Conservation (phyloP, 2,888 invertebrate genomes). For the Mimumesa dahlbomi region DNA sequence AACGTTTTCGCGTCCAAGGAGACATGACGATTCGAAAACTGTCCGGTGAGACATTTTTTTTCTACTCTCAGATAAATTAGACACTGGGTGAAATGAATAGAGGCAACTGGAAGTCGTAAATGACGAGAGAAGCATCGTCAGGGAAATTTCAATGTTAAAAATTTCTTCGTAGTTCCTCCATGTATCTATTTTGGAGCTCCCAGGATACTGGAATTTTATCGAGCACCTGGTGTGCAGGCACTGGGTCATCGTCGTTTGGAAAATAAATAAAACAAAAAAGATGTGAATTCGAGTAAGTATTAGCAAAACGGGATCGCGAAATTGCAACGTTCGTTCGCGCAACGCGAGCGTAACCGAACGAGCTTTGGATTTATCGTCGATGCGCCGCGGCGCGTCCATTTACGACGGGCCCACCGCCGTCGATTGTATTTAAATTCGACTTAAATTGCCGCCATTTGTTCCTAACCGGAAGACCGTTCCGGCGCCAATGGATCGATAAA, state of each 20-base stretch:
- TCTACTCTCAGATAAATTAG: too few species aligned
- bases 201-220: slow-evolving; percentile 31
- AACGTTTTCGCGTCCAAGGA: too few species aligned
- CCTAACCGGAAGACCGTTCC: slow-evolving; percentile 31
- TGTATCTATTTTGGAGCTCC: slow-evolving; percentile 15
- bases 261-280: too few species aligned
- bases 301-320: too few species aligned
- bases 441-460: slow-evolving; percentile 49
- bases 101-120: too few species aligned
- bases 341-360: neutral
- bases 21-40: too few species aligned
- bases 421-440: slow-evolving; percentile 66
- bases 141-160: too few species aligned
- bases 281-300: too few species aligned
- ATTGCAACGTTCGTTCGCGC: too few species aligned
- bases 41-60: too few species aligned
- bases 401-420: slow-evolving; percentile 1
- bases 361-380: slow-evolving; percentile 32
- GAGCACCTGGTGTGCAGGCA: slow-evolving; percentile 32
- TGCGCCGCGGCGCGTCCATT: slow-evolving; percentile 5
- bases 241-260: slow-evolving; percentile 33
- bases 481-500: slow-evolving; percentile 51
- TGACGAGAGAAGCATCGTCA: too few species aligned
- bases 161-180: neutral
- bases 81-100: too few species aligned